A percentile compares a stretch with the other conserved stretches of the same genome.
Evolutionary conservation across 2,888 invertebrate species (phyloP).

Genomic region (Phalangium opilio): DNA sequence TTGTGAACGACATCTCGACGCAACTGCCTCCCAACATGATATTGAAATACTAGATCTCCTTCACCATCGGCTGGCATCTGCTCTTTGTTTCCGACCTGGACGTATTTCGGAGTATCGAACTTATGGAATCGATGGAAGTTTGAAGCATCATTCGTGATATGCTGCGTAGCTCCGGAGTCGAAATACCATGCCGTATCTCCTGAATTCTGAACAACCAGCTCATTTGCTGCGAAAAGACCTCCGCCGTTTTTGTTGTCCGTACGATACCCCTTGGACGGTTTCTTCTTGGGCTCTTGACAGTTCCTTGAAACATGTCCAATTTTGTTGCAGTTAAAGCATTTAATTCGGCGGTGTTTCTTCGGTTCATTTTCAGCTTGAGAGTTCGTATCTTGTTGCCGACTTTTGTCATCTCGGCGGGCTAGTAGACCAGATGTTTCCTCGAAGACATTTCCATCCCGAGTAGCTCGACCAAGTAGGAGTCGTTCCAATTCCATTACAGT

Average conservation of each 20-base stretch:
- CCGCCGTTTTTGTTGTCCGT: too few relatives aligned
- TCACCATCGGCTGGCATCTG: slow-evolving; percentile 3
- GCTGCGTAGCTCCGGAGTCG: slow-evolving; percentile 6
- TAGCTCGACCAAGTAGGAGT: too few relatives aligned
- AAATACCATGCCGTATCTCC: slow-evolving; percentile 2
- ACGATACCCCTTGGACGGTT: too few relatives aligned
- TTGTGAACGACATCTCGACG: too few relatives aligned
- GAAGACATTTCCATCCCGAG: too few relatives aligned
- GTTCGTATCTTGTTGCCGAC: too few relatives aligned
- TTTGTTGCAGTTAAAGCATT: slow-evolving; percentile 3
- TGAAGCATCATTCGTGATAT: slow-evolving; percentile 5
- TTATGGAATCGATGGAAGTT: slow-evolving; percentile 3
- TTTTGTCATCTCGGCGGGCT: too few relatives aligned
- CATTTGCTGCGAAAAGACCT: too few relatives aligned
- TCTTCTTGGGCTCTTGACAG: neutral
- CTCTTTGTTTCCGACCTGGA: slow-evolving; percentile 5
- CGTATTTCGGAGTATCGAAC: neutral
- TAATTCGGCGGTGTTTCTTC: slow-evolving; percentile 7
- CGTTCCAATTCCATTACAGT: neutral
- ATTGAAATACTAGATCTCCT: slow-evolving; percentile 1
- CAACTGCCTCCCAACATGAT: neutral
- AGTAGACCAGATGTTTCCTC: too few relatives aligned
- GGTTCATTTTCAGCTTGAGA: neutral
- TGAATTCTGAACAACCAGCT: too few relatives aligned
- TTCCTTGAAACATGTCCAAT: neutral